Base-by-base conservation (phyloP, 1,140 invertebrate species). In the Drosophila seguyi region DNA sequence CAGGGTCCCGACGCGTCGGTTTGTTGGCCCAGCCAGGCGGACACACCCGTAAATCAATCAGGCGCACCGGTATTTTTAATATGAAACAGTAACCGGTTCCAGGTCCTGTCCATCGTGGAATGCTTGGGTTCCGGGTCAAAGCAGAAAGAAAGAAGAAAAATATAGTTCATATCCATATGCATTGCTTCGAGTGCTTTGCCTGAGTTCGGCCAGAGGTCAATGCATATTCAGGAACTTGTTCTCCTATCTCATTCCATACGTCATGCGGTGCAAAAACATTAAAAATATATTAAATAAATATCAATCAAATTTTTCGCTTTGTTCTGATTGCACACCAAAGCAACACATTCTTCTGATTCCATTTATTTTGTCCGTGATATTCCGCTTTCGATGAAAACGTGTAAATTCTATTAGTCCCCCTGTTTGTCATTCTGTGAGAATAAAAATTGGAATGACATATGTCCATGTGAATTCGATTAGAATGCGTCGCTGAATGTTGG, bases 1-100 rank as follows among this genome's bases (percentile, higher is more conserved):
- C 79, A 42, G 67, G 79, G 65, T 57, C 45, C 55, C 56, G 34
- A 25, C 45, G 34, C 56, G 25, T 31, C 52, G 34, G 62, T 76
- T 45, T 66, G 57, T 44, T 45, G 75, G 55, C 55, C 61, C 63
- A 85, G 38, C 50, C 50, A 61, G 72, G 56, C 67, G 60, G 36
- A 76, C 74, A 52, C 29, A 62, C 56, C 79, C 79, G 79, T 87
- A 87, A 87, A 87, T 87, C 83, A 87, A 87, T 87, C 83, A 87
- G 56, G 62, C 75, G 48, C 80, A 71, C 68, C 58, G 79, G 75
- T 68, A 87, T 80, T 83, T 87, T 79, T 79, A 86, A 86, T 86
- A 86, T 76, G 68, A 65, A 68, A 31, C 79, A 45, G 60, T 67
- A 34, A 53, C 59, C 22, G 38, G 50, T 44, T 25, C 66, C 45